Conservation (phyloP, 2,113 vertebrate genomes). For the Thunnus maccoyii region DNA sequence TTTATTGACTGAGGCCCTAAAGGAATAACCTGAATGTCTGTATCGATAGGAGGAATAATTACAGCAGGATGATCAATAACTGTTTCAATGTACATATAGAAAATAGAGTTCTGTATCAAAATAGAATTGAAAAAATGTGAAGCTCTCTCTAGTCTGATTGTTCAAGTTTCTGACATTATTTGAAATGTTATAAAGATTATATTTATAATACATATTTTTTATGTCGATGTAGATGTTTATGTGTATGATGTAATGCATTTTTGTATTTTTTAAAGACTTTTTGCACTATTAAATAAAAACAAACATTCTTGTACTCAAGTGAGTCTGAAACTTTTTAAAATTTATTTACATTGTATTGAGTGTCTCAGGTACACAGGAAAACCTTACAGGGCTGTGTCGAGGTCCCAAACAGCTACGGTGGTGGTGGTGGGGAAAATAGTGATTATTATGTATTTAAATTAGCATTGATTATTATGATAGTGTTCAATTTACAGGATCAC, state of each 20-base stretch:
- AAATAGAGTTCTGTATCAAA: too few species aligned
- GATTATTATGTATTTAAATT: conserved; percentile 48
- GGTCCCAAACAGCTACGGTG: conserved; percentile 44
- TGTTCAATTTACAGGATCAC: conserved; percentile 44
- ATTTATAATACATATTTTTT: too few species aligned
- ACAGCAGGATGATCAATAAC: too few species aligned
- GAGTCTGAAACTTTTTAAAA: conserved; percentile 47
- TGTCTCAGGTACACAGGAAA: conserved; percentile 72
- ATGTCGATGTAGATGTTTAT: too few species aligned
- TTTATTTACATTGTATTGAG: conserved; percentile 77
- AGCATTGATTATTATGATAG: conserved; percentile 33
- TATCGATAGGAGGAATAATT: too few species aligned
- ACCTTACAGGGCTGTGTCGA: conserved; percentile 55
- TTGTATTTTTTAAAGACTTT: not conserved
- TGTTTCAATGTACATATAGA: too few species aligned
- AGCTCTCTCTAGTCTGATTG: too few species aligned
- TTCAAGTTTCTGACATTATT: too few species aligned
- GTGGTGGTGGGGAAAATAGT: conserved; percentile 15
- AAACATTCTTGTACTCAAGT: not conserved
- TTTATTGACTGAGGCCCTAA: too few species aligned
- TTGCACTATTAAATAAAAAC: conserved; percentile 2
- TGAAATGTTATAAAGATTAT: too few species aligned
- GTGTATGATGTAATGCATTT: not conserved
- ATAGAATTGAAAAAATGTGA: too few species aligned
- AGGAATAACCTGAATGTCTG: too few species aligned